Evolutionary conservation across 2,888 invertebrate genomes (phyloP).

Genomic region (Ennomos fuscantarius): DNA sequence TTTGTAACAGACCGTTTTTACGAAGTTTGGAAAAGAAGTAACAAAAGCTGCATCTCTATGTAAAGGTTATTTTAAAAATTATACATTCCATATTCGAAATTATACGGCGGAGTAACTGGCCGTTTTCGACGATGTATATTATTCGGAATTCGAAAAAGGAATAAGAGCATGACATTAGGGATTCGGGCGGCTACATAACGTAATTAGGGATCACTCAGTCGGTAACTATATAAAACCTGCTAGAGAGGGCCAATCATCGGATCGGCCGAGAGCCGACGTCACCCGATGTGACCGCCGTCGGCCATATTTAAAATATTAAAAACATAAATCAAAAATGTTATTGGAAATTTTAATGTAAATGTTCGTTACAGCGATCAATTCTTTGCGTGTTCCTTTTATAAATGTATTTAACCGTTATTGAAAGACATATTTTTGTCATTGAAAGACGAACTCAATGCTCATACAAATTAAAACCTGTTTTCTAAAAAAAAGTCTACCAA

Average conservation of each 20-base stretch:
- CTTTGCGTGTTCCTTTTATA: slow-evolving; percentile 33
- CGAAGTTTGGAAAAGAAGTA: slow-evolving; percentile 38
- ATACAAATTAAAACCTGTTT: slow-evolving; percentile 37
- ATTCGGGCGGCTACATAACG: slow-evolving; percentile 63
- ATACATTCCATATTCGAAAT: slow-evolving; percentile 49
- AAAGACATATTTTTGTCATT: slow-evolving; percentile 38
- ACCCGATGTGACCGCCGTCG: slow-evolving; percentile 66
- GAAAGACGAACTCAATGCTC: slow-evolving; percentile 40
- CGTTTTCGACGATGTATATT: slow-evolving; percentile 45
- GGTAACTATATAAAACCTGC: slow-evolving; percentile 57
- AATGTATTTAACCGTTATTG: slow-evolving; percentile 35
- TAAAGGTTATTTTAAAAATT: slow-evolving; percentile 46
- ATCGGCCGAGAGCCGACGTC: slow-evolving; percentile 59
- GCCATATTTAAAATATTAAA: slow-evolving; percentile 80
- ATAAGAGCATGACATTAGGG: slow-evolving; percentile 58
- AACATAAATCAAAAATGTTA: slow-evolving; percentile 78
- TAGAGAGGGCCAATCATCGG: slow-evolving; percentile 70
- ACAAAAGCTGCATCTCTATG: slow-evolving; percentile 20
- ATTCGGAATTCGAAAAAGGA: slow-evolving; percentile 51
- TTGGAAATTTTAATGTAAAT: slow-evolving; percentile 76
- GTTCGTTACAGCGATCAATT: slow-evolving; percentile 53
- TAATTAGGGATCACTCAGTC: slow-evolving; percentile 72
- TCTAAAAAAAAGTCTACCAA: slow-evolving; percentile 54
- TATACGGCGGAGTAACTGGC: slow-evolving; percentile 44
- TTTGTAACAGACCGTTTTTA: slow-evolving; percentile 12